Percentiles rank a stretch among this genome's conserved stretches.
Evolutionary conservation across 2,113 vertebrate genomes (phyloP).

Genomic region (Halcyon malimbica): DNA sequence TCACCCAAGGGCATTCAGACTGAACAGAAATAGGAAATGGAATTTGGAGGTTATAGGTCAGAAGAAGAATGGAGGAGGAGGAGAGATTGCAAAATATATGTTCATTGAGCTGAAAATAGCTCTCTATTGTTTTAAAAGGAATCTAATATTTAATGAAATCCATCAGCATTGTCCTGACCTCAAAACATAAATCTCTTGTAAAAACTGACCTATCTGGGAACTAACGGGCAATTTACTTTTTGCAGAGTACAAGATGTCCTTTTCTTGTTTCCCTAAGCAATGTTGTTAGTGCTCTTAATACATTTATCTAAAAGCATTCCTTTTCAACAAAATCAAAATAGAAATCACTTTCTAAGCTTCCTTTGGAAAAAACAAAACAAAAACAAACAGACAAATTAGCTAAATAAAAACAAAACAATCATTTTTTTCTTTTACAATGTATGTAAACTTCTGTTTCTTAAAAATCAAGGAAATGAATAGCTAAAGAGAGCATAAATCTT

Average conservation of each 20-base stretch:
- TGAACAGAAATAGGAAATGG: slow-evolving; percentile 23
- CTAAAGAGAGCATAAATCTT: neutral
- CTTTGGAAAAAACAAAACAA: neutral
- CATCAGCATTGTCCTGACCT: slow-evolving; percentile 30
- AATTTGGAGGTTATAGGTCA: slow-evolving; percentile 3
- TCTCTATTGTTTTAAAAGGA: slow-evolving; percentile 50
- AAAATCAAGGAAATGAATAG: neutral
- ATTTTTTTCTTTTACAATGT: neutral
- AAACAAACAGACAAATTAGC: neutral
- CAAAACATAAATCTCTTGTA: slow-evolving; percentile 10
- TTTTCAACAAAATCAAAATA: neutral
- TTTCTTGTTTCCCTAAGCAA: neutral
- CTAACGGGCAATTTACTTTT: neutral
- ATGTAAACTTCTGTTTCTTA: neutral
- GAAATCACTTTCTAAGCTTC: neutral
- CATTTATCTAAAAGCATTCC: neutral
- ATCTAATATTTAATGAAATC: slow-evolving; percentile 24
- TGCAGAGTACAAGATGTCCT: neutral
- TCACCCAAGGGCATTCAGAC: neutral
- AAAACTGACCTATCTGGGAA: neutral
- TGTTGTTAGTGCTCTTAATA: neutral
- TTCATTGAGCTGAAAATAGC: slow-evolving; percentile 41
- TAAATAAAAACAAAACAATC: neutral
- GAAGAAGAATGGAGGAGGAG: slow-evolving; percentile 6
- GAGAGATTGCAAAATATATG: slow-evolving; percentile 1